Conservation (phyloP, 2,797 vertebrate genomes). For the Hirundo rustica region DNA sequence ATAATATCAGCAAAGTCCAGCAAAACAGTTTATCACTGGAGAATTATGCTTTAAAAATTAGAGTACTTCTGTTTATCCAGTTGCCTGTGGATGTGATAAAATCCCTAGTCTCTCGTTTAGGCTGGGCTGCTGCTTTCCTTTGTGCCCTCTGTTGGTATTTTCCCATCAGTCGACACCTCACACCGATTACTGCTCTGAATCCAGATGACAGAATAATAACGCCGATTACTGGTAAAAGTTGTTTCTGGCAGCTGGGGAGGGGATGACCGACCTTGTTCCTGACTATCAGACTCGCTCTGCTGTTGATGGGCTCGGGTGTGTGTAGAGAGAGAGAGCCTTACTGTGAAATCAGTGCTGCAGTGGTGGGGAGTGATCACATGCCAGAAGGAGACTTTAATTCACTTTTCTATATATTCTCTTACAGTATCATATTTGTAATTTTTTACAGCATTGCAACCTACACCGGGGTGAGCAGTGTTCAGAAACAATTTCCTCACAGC, state of each 20-base stretch:
- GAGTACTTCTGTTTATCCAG: background rate
- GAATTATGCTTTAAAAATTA: background rate
- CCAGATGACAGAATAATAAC: slow-evolving; percentile 82
- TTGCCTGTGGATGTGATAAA: background rate
- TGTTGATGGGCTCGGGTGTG: slow-evolving; percentile 42
- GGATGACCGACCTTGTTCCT: slow-evolving; percentile 63
- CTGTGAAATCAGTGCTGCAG: background rate
- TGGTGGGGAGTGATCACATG: background rate
- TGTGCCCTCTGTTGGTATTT: slow-evolving; percentile 75
- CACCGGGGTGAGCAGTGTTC: background rate
- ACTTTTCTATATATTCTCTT: background rate
- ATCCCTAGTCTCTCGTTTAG: background rate
- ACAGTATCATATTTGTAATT: background rate
- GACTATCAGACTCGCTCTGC: slow-evolving; percentile 67
- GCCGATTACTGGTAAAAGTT: slow-evolving; percentile 79
- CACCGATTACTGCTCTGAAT: slow-evolving; percentile 78
- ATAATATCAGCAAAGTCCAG: background rate
- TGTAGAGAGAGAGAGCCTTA: background rate
- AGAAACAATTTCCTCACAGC: background rate
- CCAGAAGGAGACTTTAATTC: background rate
- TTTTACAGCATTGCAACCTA: background rate
- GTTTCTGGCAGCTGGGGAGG: slow-evolving; percentile 69
- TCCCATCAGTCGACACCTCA: slow-evolving; percentile 75
- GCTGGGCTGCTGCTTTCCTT: slow-evolving; percentile 39
- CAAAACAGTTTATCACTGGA: background rate